A percentile compares a stretch with the other conserved stretches of the same genome.
Conservation (phyloP, 1,140 invertebrate species). For the Megathymus violae region DNA sequence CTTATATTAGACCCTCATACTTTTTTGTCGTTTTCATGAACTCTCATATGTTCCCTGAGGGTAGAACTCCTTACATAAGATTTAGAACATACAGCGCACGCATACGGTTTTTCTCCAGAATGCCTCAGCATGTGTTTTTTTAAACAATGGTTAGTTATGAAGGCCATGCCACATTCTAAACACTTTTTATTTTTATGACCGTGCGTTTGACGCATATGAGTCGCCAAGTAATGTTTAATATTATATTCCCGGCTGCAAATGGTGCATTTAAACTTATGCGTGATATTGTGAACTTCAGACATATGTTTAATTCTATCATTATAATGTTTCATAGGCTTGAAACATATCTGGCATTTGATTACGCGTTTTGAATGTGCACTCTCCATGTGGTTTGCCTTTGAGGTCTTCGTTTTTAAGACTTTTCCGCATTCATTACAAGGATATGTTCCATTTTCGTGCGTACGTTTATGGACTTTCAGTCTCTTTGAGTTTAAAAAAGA, state of each 20-base stretch:
- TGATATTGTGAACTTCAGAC: slow-evolving; percentile 70
- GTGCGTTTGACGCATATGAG: slow-evolving; percentile 72
- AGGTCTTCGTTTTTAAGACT: slow-evolving; percentile 65
- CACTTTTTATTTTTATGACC: slow-evolving; percentile 74
- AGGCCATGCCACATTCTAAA: slow-evolving; percentile 66
- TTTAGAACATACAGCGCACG: slow-evolving; percentile 59
- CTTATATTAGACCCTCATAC: neutral
- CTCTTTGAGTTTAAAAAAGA: slow-evolving; percentile 69
- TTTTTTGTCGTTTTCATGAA: slow-evolving; percentile 47
- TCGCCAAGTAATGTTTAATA: slow-evolving; percentile 73
- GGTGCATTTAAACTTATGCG: slow-evolving; percentile 67
- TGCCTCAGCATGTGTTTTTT: slow-evolving; percentile 75
- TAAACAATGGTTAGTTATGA: slow-evolving; percentile 70
- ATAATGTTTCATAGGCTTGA: slow-evolving; percentile 75
- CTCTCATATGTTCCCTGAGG: slow-evolving; percentile 63
- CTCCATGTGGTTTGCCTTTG: slow-evolving; percentile 70
- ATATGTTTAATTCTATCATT: slow-evolving; percentile 74
- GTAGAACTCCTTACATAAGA: slow-evolving; percentile 65
- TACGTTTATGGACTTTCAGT: slow-evolving; percentile 68
- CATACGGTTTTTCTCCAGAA: slow-evolving; percentile 57
- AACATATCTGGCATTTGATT: slow-evolving; percentile 73
- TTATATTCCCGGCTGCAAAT: slow-evolving; percentile 65
- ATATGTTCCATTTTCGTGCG: slow-evolving; percentile 62
- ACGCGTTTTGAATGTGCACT: slow-evolving; percentile 65
- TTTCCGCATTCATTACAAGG: slow-evolving; percentile 67